A percentile compares a stretch with the other conserved stretches of the same genome.
These are phyloP conservation scores for Heliconius charithonia DNA, from an alignment of 2,888 invertebrate species.

Conservation along the genomic window DNA sequence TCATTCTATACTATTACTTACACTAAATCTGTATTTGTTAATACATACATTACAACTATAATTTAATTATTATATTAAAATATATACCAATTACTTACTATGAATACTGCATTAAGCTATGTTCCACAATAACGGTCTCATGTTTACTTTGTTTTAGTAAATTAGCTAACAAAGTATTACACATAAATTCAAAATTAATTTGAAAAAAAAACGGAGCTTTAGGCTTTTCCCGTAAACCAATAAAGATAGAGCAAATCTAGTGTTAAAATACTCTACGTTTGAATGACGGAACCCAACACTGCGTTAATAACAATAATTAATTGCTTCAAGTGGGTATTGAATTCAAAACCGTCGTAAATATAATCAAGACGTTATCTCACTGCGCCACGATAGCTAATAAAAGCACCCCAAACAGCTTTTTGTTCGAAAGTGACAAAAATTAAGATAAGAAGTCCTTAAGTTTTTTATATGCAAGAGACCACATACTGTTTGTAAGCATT, in stretches of 20 bases:
- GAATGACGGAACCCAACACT: not conserved
- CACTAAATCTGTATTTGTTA: too few species aligned
- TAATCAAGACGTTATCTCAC: too few species aligned
- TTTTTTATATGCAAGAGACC: not conserved
- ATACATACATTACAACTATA: too few species aligned
- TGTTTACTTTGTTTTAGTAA: slow-evolving; percentile 17
- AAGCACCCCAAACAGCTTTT: not conserved
- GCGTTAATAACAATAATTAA: not conserved
- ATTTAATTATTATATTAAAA: not conserved
- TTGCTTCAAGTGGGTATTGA: too few species aligned
- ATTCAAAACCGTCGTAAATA: too few species aligned
- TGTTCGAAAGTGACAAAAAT: slow-evolving; percentile 9
- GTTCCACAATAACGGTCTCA: not conserved
- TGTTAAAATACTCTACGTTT: not conserved
- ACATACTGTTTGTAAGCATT: not conserved
- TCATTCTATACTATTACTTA: not conserved
- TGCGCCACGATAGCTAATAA: not conserved
- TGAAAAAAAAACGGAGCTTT: too few species aligned
- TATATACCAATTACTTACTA: not conserved
- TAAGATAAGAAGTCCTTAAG: not conserved
- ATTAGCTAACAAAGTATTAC: slow-evolving; percentile 1
- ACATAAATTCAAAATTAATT: not conserved
- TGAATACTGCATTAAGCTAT: slow-evolving; percentile 6
- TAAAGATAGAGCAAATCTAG: too few species aligned
- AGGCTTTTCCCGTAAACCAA: too few species aligned